Percentiles rank a stretch among this genome's conserved stretches.
Conservation (phyloP, 2,888 invertebrate genomes). For the Heliothis peltigera region DNA sequence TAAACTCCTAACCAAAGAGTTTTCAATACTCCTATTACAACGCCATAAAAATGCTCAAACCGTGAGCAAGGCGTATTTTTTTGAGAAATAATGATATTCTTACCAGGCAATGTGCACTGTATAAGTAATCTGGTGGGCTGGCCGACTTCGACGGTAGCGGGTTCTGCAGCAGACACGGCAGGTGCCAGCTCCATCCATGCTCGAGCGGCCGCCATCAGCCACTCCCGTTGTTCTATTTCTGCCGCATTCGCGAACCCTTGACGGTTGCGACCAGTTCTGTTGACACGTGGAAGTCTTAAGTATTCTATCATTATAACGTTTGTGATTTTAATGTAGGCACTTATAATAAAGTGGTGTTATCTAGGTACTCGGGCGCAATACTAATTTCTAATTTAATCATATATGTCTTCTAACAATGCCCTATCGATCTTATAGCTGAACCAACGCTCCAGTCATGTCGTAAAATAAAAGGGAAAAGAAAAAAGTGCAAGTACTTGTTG, state of each 20-base stretch:
- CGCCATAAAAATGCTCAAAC: background rate
- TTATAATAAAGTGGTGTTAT: too few species aligned
- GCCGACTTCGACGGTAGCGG: conserved; percentile 92
- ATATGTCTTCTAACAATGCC: too few species aligned
- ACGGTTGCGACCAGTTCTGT: conserved; percentile 91
- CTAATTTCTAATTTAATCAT: too few species aligned
- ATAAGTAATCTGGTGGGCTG: conserved; percentile 92
- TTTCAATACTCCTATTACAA: too few species aligned
- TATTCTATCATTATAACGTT: too few species aligned
- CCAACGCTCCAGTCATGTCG: too few species aligned
- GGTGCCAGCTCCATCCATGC: conserved; percentile 93
- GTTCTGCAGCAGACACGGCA: conserved; percentile 78
- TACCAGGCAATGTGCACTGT: conserved; percentile 91
- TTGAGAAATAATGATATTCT: conserved; percentile 13
- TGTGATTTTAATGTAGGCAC: too few species aligned
- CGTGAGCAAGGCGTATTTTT: background rate
- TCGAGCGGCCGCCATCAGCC: conserved; percentile 89
- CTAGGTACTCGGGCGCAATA: too few species aligned
- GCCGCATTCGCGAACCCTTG: conserved; percentile 83
- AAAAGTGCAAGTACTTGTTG: background rate
- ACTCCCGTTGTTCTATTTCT: conserved; percentile 83
- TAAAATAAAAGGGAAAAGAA: too few species aligned
- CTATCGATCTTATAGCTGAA: too few species aligned
- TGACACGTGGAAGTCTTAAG: conserved; percentile 10
- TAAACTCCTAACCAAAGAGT: too few species aligned